Conservation (phyloP, 2,888 invertebrate species). For the Cataglyphis rosenhaueri region DNA sequence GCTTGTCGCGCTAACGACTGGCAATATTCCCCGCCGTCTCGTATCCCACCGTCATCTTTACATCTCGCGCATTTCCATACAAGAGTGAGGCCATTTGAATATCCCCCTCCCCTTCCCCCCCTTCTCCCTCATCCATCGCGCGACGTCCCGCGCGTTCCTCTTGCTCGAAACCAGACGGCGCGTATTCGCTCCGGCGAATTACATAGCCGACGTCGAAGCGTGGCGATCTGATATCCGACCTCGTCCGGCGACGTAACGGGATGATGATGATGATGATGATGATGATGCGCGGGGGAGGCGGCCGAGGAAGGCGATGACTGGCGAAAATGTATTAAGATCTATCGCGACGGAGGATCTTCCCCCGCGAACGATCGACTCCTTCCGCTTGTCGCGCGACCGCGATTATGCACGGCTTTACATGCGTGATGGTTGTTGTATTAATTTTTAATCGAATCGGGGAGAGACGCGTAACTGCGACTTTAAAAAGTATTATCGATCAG, state of each 20-base stretch:
- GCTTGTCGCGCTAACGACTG: constrained; percentile 79
- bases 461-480: neutral
- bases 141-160: constrained; percentile 43
- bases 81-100: constrained; percentile 79
- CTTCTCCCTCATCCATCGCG: neutral
- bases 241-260: constrained; percentile 69
- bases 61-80: constrained; percentile 78
- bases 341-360: constrained; percentile 19
- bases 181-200: constrained; percentile 76
- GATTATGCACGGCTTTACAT: neutral
- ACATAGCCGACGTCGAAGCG: constrained; percentile 72
- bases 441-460: neutral
- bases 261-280: constrained; percentile 55
- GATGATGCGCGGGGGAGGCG: constrained; percentile 7
- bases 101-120: constrained; percentile 55
- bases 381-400: constrained; percentile 16
- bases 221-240: constrained; percentile 74
- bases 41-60: constrained; percentile 77
- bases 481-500: neutral
- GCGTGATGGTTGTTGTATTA: neutral
- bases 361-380: constrained; percentile 13
- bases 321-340: constrained; percentile 68
- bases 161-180: constrained; percentile 68
- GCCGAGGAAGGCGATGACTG: constrained; percentile 67
- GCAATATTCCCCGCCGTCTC: constrained; percentile 74